Evolutionary conservation across 2,888 invertebrate species (phyloP).

Genomic region (Germaria angustata): DNA sequence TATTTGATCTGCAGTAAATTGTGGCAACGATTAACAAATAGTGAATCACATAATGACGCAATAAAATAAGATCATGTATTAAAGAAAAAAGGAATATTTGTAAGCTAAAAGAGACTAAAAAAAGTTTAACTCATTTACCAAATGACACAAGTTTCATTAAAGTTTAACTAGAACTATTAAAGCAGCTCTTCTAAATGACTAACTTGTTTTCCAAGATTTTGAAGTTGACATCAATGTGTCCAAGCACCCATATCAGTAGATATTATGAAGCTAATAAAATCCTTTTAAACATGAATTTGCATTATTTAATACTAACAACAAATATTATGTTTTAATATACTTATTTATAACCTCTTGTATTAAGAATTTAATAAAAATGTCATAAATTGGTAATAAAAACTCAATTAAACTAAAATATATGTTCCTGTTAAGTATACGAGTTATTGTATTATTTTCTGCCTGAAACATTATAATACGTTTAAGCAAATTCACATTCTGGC

Average conservation of each 20-base stretch:
- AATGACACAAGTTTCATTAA: constrained; percentile 22
- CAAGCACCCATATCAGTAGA: constrained; percentile 42
- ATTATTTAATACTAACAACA: too few species aligned
- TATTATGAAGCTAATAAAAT: constrained; percentile 57
- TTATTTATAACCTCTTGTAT: background rate
- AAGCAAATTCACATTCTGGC: background rate
- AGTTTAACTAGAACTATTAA: constrained; percentile 8
- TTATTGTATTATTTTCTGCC: background rate
- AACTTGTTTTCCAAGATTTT: background rate
- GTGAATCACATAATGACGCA: constrained; percentile 49
- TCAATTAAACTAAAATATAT: constrained; percentile 41
- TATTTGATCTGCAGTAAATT: constrained; percentile 58
- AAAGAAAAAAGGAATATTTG: constrained; percentile 4
- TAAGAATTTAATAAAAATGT: constrained; percentile 43
- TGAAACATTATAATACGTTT: constrained; percentile 35
- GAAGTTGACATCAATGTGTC: background rate
- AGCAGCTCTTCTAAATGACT: background rate
- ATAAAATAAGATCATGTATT: background rate
- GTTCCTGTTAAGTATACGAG: constrained; percentile 4
- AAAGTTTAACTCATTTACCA: background rate
- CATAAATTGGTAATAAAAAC: constrained; percentile 43
- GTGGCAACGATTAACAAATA: constrained; percentile 53
- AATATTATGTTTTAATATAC: too few species aligned
- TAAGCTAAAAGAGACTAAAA: background rate
- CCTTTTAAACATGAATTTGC: background rate